Evolutionary conservation across 2,113 vertebrate species (phyloP).

Genomic region (Xiphorhynchus elegans): DNA sequence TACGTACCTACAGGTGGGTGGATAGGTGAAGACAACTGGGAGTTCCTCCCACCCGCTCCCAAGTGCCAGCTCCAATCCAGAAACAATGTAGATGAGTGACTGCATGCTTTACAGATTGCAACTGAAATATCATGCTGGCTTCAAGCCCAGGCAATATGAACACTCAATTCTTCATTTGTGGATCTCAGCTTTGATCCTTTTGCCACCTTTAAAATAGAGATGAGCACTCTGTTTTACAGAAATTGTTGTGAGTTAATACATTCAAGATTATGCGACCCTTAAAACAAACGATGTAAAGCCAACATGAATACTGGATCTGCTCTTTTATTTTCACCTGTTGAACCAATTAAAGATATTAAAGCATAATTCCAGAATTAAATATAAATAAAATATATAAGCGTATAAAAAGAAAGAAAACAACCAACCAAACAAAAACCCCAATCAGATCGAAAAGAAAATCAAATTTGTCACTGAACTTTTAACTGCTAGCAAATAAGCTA

Average conservation of each 20-base stretch:
- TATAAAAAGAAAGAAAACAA: not conserved
- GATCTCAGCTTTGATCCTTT: constrained; percentile 5
- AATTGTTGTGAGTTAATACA: not conserved
- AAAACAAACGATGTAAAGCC: not conserved
- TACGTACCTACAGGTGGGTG: constrained; percentile 14
- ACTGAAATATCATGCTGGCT: constrained; percentile 24
- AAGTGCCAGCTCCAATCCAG: constrained; percentile 34
- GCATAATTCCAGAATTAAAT: not conserved
- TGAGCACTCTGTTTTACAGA: not conserved
- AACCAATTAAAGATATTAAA: not conserved
- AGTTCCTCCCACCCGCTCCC: constrained; percentile 42
- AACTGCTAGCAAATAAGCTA: not conserved
- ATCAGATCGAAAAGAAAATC: not conserved
- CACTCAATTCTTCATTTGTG: constrained; percentile 2
- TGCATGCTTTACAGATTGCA: constrained; percentile 36
- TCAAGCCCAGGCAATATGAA: not conserved
- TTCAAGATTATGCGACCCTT: not conserved
- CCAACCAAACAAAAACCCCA: not conserved
- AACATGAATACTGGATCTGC: not conserved
- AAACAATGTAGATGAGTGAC: constrained; percentile 42
- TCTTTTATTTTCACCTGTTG: not conserved
- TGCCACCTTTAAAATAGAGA: not conserved
- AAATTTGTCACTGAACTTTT: not conserved
- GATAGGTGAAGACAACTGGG: constrained; percentile 53
- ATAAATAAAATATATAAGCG: not conserved